A percentile compares a stretch with the other conserved stretches of the same genome.
Evolutionary conservation across 2,113 vertebrate species (phyloP).

Genomic region (Mobula hypostoma): DNA sequence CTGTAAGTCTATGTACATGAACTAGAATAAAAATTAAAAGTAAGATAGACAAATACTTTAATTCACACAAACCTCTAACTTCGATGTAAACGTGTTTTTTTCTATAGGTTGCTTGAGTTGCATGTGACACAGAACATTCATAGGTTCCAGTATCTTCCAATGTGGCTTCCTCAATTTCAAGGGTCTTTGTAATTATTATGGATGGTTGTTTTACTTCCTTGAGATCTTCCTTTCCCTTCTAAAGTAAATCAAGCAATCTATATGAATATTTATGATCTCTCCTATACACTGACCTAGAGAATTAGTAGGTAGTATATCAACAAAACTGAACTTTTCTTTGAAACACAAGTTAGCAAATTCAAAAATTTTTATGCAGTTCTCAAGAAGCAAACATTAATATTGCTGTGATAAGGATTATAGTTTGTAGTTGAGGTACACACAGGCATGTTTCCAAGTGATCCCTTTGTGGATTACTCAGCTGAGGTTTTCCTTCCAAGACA

Average conservation of each 20-base stretch:
- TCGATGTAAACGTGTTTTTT: conserved; percentile 71
- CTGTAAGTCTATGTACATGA: not conserved
- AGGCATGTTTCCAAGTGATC: not conserved
- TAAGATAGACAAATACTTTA: not conserved
- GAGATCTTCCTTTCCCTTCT: not conserved
- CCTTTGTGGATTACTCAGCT: not conserved
- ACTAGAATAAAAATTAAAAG: not conserved
- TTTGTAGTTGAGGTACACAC: not conserved
- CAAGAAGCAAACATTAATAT: not conserved
- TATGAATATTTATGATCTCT: not conserved
- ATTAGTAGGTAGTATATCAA: not conserved
- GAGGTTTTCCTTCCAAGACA: not conserved
- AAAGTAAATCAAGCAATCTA: not conserved
- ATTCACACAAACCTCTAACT: conserved; percentile 70
- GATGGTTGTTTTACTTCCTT: not conserved
- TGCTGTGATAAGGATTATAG: not conserved
- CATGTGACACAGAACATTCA: conserved; percentile 77
- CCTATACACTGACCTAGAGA: not conserved
- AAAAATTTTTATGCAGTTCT: not conserved
- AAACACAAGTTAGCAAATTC: not conserved
- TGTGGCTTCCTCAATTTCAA: conserved; percentile 76
- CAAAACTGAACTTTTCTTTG: not conserved
- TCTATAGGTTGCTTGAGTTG: conserved; percentile 70
- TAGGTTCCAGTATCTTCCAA: conserved; percentile 87
- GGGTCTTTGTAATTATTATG: conserved; percentile 47